These are phyloP conservation scores for Mus caroli DNA, from an alignment of 2,797 vertebrate genomes.

Conservation along the genomic window DNA sequence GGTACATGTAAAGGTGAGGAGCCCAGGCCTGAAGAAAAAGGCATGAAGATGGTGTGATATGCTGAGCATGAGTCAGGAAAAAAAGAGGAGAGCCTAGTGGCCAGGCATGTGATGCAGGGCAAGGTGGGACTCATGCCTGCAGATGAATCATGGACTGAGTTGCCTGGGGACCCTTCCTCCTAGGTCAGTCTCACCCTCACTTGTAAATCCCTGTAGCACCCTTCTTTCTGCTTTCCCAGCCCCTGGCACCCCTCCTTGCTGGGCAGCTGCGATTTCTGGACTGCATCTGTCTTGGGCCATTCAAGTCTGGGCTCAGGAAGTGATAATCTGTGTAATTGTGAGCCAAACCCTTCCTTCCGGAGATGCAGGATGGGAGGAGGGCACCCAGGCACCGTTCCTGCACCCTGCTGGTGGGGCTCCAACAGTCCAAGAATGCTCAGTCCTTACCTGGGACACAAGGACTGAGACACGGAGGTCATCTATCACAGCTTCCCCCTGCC, in stretches of 20 bases:
- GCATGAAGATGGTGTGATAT: accelerated
- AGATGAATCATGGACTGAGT: neutral
- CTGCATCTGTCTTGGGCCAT: neutral
- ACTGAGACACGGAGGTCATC: accelerated
- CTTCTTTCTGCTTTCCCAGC: accelerated
- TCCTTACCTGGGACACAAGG: neutral
- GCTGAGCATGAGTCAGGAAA: neutral
- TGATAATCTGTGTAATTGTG: neutral
- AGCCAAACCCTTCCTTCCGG: neutral
- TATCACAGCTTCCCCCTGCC: neutral
- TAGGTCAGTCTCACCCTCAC: neutral
- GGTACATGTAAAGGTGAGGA: no score
- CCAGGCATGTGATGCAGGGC: neutral
- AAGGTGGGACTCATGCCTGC: neutral
- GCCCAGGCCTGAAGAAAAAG: neutral
- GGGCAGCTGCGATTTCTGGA: neutral
- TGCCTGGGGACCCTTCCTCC: neutral
- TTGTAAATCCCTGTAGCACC: no score
- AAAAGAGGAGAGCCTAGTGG: accelerated
- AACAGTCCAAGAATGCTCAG: neutral
- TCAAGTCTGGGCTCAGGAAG: neutral
- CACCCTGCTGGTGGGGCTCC: neutral
- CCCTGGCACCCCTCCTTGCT: neutral
- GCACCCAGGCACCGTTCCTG: neutral
- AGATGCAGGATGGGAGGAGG: neutral